Evolutionary conservation across 2,888 invertebrate species (phyloP), one percentile per base, ranked within the genome.

Genomic region (Eremobia ochroleuca): DNA sequence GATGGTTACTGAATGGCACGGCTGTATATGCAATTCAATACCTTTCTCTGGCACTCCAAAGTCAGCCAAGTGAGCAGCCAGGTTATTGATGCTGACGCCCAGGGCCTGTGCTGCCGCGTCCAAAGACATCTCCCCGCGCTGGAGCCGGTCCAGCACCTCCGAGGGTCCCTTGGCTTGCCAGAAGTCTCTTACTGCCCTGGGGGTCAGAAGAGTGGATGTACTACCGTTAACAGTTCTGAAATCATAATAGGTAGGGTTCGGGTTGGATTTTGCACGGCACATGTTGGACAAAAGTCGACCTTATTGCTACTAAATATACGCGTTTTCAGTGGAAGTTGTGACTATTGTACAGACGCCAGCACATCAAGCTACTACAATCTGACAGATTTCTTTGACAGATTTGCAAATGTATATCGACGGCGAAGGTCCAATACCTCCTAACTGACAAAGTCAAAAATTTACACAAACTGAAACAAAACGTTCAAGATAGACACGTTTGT

Each of bases 141-240:
- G 98, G 61, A 98, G 95, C 86, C 98, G 97, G 77, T 98, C 97
- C 80, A 98, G 93, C 68, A 98, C 97, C 86, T 98, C 98, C 2
- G 98, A 97, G 0, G 98, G 98, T 0, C 98, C 98, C 87, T 98
- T 98, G 88, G 98, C 98, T 78, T 98, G 98, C 98, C 98, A 98
- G 95, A 98, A 98, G 92, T 98, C 98, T 76, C 98, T 92, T 0
- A 95, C 94, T 2, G 95, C 95, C 75, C 96, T 96, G 91, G 40
- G 65, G 72, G 76, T 68, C 70, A 85, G 37, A 76, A 67, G 46
- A 43, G 64, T 94, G 6, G 66, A 31, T 58, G 74, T 68, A 25
- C 37, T 49, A 73, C 73, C 79, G 75, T 82, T 85, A 49, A 75
- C 25, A 37, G 13, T 52, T 82, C 85, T 84, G 85, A 75, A 83